Base-by-base conservation (phyloP, 1,140 invertebrate genomes). In the Steinernema feltiae region DNA sequence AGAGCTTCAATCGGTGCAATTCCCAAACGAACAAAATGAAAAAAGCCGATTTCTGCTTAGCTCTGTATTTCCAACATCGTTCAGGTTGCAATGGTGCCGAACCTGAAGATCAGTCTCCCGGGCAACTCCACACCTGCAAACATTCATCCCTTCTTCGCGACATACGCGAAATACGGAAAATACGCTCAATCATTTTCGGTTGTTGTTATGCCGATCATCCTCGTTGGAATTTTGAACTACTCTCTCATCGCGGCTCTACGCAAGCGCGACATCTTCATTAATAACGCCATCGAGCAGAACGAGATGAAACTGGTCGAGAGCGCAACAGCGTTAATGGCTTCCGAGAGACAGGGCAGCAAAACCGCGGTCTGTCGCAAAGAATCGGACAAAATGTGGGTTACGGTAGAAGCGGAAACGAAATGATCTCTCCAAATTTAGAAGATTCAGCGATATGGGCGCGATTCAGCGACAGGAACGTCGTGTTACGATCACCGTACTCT, bases 161-260 rank as follows among this genome's bases (percentile, higher is more conserved):
- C 72, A 3, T 77, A 77, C 31, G n/a, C 79, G 21, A 79, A 32
- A 29, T 79, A 35, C 27, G 76, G 77, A 18, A 63, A 63, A 63
- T 72, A 63, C 53, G 15, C 24, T 3, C 53, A 63, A 27, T 63
- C 53, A 21, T 18, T 15, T 63, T 12, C 53, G 12, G 53, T 63
- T 24, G 53, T 71, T 3, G 70, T 71, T 3, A 31, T 71, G 12
- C 70, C 70, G 12, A 79, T 82, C 30, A 80, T 81, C 18, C 82
- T 81, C 15, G 82, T 82, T 31, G 82, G 81, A 15, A 72, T 83
- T 24, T 76, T 82, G 31, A 82, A 82, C 71, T 80, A 82, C 18
- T 84, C 81, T 15, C 71, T 82, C 1, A 83, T 82, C 69, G 84
- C 82, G 69, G 79, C 75, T 69, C 72, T 82, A 31, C 81, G 81